A percentile compares a stretch with the other conserved stretches of the same genome.
Evolutionary conservation across 2,113 vertebrate species (phyloP).

Genomic region (Euleptes europaea): DNA sequence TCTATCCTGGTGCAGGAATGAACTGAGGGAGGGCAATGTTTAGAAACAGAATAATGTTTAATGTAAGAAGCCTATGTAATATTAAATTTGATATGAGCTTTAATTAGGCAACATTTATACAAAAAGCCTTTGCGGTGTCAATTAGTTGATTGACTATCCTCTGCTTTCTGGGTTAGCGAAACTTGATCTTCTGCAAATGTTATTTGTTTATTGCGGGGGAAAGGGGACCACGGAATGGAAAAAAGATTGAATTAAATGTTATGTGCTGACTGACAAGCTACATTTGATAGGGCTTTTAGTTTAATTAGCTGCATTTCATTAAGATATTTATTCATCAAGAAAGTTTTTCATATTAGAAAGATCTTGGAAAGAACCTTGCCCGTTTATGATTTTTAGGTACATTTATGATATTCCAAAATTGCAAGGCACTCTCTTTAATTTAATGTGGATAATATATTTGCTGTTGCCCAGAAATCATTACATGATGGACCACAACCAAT

Average conservation of each 20-base stretch:
- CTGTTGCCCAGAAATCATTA: neutral
- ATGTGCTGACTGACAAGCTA: conserved; percentile 83
- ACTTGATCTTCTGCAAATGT: conserved; percentile 84
- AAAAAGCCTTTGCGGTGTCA: conserved; percentile 87
- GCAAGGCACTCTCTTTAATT: conserved; percentile 37
- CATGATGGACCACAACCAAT: neutral
- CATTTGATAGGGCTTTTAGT: conserved; percentile 92
- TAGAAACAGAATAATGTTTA: conserved; percentile 68
- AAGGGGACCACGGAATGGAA: conserved; percentile 73
- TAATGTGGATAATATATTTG: conserved; percentile 58
- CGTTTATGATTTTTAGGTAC: conserved; percentile 43
- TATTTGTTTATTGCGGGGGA: conserved; percentile 86
- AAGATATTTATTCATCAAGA: conserved; percentile 83
- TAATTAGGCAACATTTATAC: conserved; percentile 75
- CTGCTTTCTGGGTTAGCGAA: conserved; percentile 81
- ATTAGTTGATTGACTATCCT: conserved; percentile 94
- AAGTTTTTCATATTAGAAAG: conserved; percentile 77
- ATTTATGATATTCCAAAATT: neutral
- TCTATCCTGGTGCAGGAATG: neutral
- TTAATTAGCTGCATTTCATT: conserved; percentile 95
- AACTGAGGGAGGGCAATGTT: conserved; percentile 42
- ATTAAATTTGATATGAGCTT: conserved; percentile 76
- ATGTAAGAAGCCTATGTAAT: conserved; percentile 72
- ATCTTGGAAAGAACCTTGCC: conserved; percentile 40
- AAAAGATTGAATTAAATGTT: conserved; percentile 90